phyloP scores from a whole-genome alignment of 2,113 vertebrate genomes.

The Meles meles region DNA sequence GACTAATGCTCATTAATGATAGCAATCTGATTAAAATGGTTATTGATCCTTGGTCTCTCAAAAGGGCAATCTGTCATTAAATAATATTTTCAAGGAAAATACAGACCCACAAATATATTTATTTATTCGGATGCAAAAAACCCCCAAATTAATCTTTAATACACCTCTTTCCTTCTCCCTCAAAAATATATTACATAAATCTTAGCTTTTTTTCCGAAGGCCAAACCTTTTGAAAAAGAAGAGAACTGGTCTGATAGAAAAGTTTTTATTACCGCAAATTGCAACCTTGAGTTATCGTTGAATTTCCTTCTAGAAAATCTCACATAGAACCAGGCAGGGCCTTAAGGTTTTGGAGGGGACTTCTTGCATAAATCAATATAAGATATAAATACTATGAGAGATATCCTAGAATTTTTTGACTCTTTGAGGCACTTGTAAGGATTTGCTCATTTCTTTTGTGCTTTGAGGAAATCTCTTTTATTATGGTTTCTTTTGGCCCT shows the following conservation, averaged over 20 bases:
- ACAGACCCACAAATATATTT: background rate
- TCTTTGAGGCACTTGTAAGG: constrained; percentile 23
- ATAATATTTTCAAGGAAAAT: constrained; percentile 41
- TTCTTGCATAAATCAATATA: constrained; percentile 40
- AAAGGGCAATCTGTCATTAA: constrained; percentile 28
- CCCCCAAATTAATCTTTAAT: constrained; percentile 11
- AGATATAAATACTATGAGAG: constrained; percentile 35
- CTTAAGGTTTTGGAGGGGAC: constrained; percentile 28
- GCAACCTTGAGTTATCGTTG: constrained; percentile 37
- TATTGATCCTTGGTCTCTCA: constrained; percentile 10
- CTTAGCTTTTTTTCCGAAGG: background rate
- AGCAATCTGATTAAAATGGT: constrained; percentile 50
- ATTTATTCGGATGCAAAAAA: constrained; percentile 14
- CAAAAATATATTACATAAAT: constrained; percentile 5
- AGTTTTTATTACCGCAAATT: constrained; percentile 55
- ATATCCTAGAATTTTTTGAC: constrained; percentile 1
- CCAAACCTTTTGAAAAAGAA: constrained; percentile 1
- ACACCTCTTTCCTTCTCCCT: background rate
- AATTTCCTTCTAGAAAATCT: constrained; percentile 43
- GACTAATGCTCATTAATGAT: constrained; percentile 41
- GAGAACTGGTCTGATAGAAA: background rate
- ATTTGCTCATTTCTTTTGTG: constrained; percentile 53
- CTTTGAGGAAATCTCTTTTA: constrained; percentile 49
- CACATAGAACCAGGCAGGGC: background rate
- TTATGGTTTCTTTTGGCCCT: constrained; percentile 18